These are phyloP conservation scores for Eumeta japonica DNA, from an alignment of 1,140 invertebrate genomes.

Conservation along the genomic window DNA sequence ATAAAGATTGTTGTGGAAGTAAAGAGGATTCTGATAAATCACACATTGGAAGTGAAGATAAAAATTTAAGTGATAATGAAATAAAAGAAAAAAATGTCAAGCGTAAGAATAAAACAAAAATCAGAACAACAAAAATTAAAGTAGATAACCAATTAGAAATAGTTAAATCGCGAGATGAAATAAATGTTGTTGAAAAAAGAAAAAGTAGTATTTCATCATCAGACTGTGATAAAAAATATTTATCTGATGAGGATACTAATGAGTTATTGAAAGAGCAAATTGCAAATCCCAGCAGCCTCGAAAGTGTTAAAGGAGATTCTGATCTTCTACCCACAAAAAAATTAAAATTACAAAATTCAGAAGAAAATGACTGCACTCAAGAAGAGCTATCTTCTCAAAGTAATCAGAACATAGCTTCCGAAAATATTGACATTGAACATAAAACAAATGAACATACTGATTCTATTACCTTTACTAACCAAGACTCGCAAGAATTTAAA, in stretches of 20 bases:
- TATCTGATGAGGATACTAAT: too few relatives aligned
- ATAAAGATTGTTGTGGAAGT: constrained; percentile 22
- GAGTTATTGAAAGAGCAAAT: too few relatives aligned
- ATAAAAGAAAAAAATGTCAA: constrained; percentile 24
- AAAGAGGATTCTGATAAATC: constrained; percentile 15
- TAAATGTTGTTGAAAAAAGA: constrained; percentile 46
- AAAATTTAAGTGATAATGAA: constrained; percentile 30
- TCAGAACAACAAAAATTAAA: too few relatives aligned
- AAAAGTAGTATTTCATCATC: constrained; percentile 47
- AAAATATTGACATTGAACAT: constrained; percentile 26
- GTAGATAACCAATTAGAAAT: constrained; percentile 29
- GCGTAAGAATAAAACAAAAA: constrained; percentile 28
- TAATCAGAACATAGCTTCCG: not conserved
- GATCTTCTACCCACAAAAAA: constrained; percentile 44
- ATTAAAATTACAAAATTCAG: constrained; percentile 36
- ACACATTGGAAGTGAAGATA: constrained; percentile 5
- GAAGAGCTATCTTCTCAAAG: not conserved
- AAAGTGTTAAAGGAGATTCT: constrained; percentile 39
- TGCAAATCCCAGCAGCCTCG: constrained; percentile 6
- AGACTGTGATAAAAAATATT: constrained; percentile 29
- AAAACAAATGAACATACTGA: too few relatives aligned
- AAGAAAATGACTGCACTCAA: constrained; percentile 8
- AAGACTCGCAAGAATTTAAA: constrained; percentile 14
- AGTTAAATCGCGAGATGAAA: constrained; percentile 38
- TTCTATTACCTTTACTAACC: too few relatives aligned